These are phyloP conservation scores for Peromyscus aztecus DNA, from an alignment of 2,797 vertebrate species.

Conservation along the genomic window DNA sequence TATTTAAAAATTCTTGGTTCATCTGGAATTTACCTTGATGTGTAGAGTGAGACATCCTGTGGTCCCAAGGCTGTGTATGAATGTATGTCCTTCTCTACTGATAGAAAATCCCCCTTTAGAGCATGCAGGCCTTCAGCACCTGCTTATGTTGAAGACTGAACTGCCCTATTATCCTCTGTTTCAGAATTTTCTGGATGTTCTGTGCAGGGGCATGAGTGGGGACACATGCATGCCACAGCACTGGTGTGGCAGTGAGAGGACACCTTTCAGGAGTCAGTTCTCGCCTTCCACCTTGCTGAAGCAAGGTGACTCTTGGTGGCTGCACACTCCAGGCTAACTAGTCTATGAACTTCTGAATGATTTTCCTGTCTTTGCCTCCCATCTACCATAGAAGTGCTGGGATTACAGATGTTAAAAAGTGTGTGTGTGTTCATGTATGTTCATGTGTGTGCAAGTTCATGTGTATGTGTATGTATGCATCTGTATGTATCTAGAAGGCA, in stretches of 20 bases:
- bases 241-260: background rate
- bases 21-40: conserved; percentile 35
- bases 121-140: background rate
- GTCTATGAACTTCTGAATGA: background rate
- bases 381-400: background rate
- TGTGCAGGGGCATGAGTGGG: background rate
- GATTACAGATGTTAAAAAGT: background rate
- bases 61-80: background rate
- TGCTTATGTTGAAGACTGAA: background rate
- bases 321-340: background rate
- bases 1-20: conserved; percentile 19
- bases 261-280: background rate
- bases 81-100: background rate
- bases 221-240: background rate
- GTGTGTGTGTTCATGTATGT: background rate
- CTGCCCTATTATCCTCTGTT: background rate
- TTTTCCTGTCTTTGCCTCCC: background rate
- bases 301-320: background rate
- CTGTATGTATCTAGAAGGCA: background rate
- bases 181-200: background rate
- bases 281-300: background rate
- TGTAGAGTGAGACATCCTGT: background rate
- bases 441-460: too few species aligned
- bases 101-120: background rate
- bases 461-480: background rate